These are phyloP conservation scores for Nycticryphes semicollaris DNA, from an alignment of 2,113 vertebrate species.

Conservation along the genomic window DNA sequence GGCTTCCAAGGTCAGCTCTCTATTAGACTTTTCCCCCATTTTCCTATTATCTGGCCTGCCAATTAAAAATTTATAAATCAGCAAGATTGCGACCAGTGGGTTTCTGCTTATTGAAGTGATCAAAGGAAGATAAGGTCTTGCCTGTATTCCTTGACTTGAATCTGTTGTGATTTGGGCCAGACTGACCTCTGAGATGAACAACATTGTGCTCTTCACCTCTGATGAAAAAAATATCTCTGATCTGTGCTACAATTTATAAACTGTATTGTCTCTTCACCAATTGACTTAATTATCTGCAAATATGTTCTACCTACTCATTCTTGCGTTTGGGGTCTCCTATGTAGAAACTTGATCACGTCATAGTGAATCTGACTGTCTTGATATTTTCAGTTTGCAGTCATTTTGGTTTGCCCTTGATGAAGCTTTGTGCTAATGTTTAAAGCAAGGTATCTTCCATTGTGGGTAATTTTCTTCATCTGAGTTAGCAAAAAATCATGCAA, in stretches of 20 bases:
- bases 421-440: background rate
- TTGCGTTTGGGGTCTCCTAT: accelerated
- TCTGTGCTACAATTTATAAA: background rate
- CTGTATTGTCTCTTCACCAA: background rate
- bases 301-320: background rate
- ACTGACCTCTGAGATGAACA: background rate
- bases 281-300: background rate
- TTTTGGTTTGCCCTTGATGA: background rate
- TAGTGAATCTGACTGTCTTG: background rate
- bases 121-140: background rate
- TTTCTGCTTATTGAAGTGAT: background rate
- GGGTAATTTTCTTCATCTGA: background rate
- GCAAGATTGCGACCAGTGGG: background rate
- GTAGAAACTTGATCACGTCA: background rate
- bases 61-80: background rate
- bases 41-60: background rate
- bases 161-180: background rate
- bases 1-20: background rate
- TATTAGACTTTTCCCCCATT: background rate
- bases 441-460: background rate
- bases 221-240: background rate
- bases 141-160: background rate
- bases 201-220: background rate
- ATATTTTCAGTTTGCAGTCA: background rate
- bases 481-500: background rate